Conservation (phyloP, 2,888 invertebrate genomes). For the Siphonodentalium dalli region DNA sequence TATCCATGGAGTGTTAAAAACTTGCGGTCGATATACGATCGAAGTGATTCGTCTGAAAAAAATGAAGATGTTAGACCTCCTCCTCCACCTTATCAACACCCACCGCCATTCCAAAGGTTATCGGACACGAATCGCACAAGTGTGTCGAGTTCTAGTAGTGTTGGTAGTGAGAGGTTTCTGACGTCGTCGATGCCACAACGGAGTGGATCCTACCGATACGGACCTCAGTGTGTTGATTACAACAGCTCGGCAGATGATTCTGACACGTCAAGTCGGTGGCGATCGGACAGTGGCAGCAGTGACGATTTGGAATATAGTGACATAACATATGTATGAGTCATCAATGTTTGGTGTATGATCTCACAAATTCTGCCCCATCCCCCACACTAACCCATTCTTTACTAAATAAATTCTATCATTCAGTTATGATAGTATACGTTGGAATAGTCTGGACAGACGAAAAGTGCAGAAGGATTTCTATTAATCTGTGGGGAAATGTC, state of each 20-base stretch:
- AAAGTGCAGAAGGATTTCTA: too few relatives aligned
- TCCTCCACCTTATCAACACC: slow-evolving; percentile 42
- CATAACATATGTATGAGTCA: too few relatives aligned
- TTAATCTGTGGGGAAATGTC: too few relatives aligned
- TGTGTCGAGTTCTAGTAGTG: slow-evolving; percentile 44
- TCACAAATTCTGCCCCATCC: too few relatives aligned
- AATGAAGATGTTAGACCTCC: slow-evolving; percentile 11
- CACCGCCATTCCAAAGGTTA: slow-evolving; percentile 39
- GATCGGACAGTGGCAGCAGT: slow-evolving; percentile 29
- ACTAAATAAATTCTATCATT: too few relatives aligned
- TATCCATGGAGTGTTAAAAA: slow-evolving; percentile 53
- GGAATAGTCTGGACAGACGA: too few relatives aligned
- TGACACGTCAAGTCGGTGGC: slow-evolving; percentile 35
- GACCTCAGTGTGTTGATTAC: slow-evolving; percentile 39
- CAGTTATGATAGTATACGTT: too few relatives aligned
- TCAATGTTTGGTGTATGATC: too few relatives aligned
- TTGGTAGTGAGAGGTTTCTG: slow-evolving; percentile 29
- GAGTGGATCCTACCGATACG: slow-evolving; percentile 23
- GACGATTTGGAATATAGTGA: too few relatives aligned
- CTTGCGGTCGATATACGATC: slow-evolving; percentile 39
- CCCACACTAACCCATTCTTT: too few relatives aligned
- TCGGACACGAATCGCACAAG: slow-evolving; percentile 38
- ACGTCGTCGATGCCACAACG: slow-evolving; percentile 20
- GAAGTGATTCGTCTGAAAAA: slow-evolving; percentile 15
- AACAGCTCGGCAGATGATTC: slow-evolving; percentile 41